Evolutionary conservation across 2,113 vertebrate species (phyloP), one percentile per base, ranked within the genome.

Genomic region (Motacilla tschutschensis): DNA sequence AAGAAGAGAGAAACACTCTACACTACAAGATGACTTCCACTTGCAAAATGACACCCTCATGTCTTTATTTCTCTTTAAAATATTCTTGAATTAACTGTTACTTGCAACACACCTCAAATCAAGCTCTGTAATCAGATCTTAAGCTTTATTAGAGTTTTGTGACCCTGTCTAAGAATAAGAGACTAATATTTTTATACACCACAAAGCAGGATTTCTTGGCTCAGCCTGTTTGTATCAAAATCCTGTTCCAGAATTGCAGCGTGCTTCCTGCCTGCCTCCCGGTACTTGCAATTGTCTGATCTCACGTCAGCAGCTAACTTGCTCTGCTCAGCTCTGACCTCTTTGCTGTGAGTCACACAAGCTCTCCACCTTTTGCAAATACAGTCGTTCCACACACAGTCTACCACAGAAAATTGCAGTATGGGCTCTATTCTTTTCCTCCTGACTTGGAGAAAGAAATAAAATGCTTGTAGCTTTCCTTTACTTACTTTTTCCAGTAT

Each of bases 331-430:
- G 77, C 64, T 75, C 66, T 77, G 76, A 79, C 60, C 88, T 85
- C 92, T 35, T 55, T 10, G 21, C 75, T 63, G 12, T 73, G 77
- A 91, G 40, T 91, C 93, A 94, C 66, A 29, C 21, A 48, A 72
- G 18, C 75, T 66, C 94, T 81, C 92, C 91, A 84, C 94, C 94
- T 93, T 95, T 10, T 35, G 81, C 82, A 94, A 95, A 95, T 46
- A 92, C 57, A 59, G 40, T 46, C 2, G 2, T 58, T 66, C 63
- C 47, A 47, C 31, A 46, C 8, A 48, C 8, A 58, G 2, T 29
- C 33, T 41, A 31, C 6, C 26, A 70, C 18, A 69, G 41, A 78
- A 80, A 74, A 64, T 4, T 24, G 31, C 29, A 82, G 24, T 18
- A 35, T 35, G 35, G 25, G 14, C n/a, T 81, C 35, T 6, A 1